A percentile compares a stretch with the other conserved stretches of the same genome.
Conservation (phyloP, 2,797 vertebrate genomes). For the Pygocentrus nattereri region DNA sequence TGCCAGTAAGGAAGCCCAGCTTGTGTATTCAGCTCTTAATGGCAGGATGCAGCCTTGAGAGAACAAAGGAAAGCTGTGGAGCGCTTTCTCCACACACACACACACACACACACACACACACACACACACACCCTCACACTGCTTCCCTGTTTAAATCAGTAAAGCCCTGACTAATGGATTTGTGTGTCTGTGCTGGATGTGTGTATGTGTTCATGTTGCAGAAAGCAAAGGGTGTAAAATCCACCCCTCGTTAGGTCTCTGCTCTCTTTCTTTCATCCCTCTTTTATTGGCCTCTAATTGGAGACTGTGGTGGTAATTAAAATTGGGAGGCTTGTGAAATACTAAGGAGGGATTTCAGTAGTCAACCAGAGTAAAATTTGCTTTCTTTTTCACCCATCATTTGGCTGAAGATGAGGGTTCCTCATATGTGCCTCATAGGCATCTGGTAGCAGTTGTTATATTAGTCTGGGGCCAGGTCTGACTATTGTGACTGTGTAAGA, state of each 20-base stretch:
- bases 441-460: conserved; percentile 12
- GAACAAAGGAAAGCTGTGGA: conserved; percentile 72
- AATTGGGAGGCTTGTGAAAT: conserved; percentile 58
- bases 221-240: conserved; percentile 54
- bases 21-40: conserved; percentile 66
- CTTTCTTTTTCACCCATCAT: neutral
- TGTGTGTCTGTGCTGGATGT: conserved; percentile 49
- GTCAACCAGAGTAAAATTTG: conserved; percentile 24
- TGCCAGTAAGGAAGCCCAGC: conserved; percentile 63
- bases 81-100: conserved; percentile 54
- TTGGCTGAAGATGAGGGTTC: neutral
- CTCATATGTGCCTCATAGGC: neutral
- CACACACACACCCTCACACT: conserved; percentile 49
- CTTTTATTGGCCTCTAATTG: conserved; percentile 59
- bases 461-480: neutral
- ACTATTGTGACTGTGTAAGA: neutral
- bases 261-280: conserved; percentile 55
- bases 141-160: conserved; percentile 53
- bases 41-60: conserved; percentile 73
- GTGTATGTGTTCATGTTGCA: conserved; percentile 26
- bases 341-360: conserved; percentile 45
- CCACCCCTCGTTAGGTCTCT: conserved; percentile 54
- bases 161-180: conserved; percentile 62
- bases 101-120: conserved; percentile 45
- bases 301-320: conserved; percentile 58